Base-by-base conservation (phyloP, 2,888 invertebrate genomes). In the Mimachlamys varia region DNA sequence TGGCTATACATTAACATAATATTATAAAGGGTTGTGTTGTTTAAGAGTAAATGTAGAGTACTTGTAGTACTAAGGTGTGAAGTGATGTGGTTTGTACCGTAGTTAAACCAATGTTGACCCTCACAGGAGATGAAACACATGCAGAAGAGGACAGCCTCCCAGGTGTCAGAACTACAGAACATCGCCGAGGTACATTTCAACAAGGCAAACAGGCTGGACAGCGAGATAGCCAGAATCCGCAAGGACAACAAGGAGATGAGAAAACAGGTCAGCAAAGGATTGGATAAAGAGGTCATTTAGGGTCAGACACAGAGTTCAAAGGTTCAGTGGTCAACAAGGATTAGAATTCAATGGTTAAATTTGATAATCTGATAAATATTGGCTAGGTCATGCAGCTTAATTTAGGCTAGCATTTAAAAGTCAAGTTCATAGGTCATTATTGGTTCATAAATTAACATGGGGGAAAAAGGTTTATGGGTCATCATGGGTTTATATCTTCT, bases 151-250 rank as follows among this genome's bases (percentile, higher is more conserved):
- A 93, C 95, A 10, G 91, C 93, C 19, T 90, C 91, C 19, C 95
- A 96, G 92, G 95, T 96, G 3, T 90, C 94, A 44, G 96, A 96
- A 90, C 92, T 96, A 53, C 95, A 96, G 92, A 92, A 92, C 19
- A 92, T 96, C 62, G 96, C 96, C 13, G 96, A 96, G 93, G 95
- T 96, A 38, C 96, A 96, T 92, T 95, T 95, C 89, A 94, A 94
- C 87, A 92, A 96, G 87, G 96, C 96, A 10, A 96, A 95, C 90
- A 92, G 94, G 55, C 94, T 96, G 5, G 94, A 93, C 88, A 95
- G 94, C 49, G 96, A 96, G 91, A 93, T 96, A 38, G 92, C 92
- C 58, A 94, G 93, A 91, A 89, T 95, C 50, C 94, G 94, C 90
- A 93, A 94, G 89, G 95, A 95, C 88, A 92, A 93, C 88, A 90